Base-by-base conservation (phyloP, 37 sponge, comb jelly and placozoan genomes). In the Spongilla lacustris region DNA sequence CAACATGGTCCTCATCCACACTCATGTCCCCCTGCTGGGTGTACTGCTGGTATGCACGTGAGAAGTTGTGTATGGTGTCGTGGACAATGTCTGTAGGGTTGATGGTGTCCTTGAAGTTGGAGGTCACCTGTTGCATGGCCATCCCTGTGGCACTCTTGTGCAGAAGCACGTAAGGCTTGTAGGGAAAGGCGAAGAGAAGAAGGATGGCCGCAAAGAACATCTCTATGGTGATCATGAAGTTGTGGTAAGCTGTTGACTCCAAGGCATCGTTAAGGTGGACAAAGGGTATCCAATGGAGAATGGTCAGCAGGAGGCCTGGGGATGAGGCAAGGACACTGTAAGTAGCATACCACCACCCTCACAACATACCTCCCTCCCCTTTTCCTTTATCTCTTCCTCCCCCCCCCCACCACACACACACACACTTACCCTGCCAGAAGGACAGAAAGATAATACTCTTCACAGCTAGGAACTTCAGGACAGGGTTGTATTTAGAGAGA, bases 11-110 rank as follows among this genome's bases (percentile, higher is more conserved):
- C 38, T 88, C 92, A 0, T 89, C 84, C 19, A 84, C 91, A n/a
- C 86, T 89, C 69, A 90, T 66, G 76, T 90, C 88, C 14, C 89
- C 91, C 29, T 93, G 94, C 46, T 90, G 83, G 8, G 96, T 95
- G 78, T 99, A 99, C 34, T 93, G 81, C 73, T 93, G 98, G 79
- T 99, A 99, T 27, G 93, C 92, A 0, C 92, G 77, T 3, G 97
- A 95, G 90, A 99, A 99, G 84, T 99, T 99, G 76, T 99, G 97
- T 9, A 99, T 95, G 24, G 96, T 94, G 75, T 96, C 99, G 36
- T 88, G 92, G 76, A 99, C 92, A 31, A 97, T 91, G 76, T 99
- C 98, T 14, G 91, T 87, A 12, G 97, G 99, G 76, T 99, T 99
- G 14, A 99, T 85, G 38, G 97, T 99, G 41, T 99, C 94, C 35